Percentiles rank a stretch among this genome's conserved stretches.
phyloP scores from a whole-genome alignment of 2,888 invertebrate genomes.

The Clitarchus hookeri region DNA sequence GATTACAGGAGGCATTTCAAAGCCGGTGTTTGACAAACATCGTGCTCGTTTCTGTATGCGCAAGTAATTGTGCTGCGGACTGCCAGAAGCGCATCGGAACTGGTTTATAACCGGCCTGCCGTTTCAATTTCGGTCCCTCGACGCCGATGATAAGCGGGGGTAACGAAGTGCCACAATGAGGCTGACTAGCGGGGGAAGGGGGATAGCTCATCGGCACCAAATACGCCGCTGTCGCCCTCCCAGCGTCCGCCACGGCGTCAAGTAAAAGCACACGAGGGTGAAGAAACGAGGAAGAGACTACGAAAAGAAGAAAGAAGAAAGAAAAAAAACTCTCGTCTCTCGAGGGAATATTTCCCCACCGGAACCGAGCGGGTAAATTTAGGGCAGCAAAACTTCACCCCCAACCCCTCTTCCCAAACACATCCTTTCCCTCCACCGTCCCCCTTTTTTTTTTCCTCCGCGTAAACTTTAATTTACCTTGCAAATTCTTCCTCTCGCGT shows the following conservation, averaged over 20 bases:
- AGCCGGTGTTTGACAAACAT: too few species aligned
- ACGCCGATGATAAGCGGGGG: neutral
- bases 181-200: neutral
- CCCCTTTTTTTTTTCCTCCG: neutral
- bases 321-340: neutral
- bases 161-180: neutral
- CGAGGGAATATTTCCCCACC: neutral
- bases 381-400: neutral
- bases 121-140: too few species aligned
- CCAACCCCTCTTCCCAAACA: neutral
- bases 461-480: slow-evolving; percentile 32
- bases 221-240: neutral
- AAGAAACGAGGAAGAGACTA: neutral
- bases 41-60: too few species aligned
- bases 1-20: too few species aligned
- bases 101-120: too few species aligned
- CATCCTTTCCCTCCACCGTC: neutral
- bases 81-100: too few species aligned
- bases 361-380: neutral
- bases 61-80: too few species aligned
- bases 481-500: slow-evolving; percentile 28
- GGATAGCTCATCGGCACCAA: neutral
- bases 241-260: neutral
- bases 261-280: neutral
- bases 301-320: neutral